phyloP scores from a whole-genome alignment of 2,888 invertebrate genomes.

The Acrobasis suavella region DNA sequence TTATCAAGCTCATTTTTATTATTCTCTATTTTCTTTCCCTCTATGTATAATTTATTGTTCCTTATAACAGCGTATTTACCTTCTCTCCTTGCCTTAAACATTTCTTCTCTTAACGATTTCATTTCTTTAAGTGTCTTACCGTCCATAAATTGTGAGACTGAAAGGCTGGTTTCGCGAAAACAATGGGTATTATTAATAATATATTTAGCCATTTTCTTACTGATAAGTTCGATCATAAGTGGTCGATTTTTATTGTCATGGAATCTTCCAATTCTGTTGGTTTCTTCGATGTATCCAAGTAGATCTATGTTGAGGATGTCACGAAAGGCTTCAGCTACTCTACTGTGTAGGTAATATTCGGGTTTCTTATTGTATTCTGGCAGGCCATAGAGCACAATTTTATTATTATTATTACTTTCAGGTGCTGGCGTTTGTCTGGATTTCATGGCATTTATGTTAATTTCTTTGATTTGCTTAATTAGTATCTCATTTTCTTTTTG shows the following conservation, averaged over 20 bases:
- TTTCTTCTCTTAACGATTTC: constrained; percentile 24
- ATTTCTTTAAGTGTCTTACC: constrained; percentile 19
- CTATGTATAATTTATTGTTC: too few species aligned
- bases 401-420: constrained; percentile 16
- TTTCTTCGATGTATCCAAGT: constrained; percentile 25
- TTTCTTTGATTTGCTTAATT: constrained; percentile 10
- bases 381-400: constrained; percentile 24
- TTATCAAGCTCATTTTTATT: too few species aligned
- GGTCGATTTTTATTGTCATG: constrained; percentile 24
- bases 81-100: constrained; percentile 27
- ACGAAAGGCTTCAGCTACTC: too few species aligned
- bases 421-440: background rate
- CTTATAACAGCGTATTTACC: constrained; percentile 26
- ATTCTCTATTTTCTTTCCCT: too few species aligned
- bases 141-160: constrained; percentile 25
- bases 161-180: constrained; percentile 22
- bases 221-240: constrained; percentile 29
- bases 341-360: constrained; percentile 19
- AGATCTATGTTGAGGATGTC: constrained; percentile 18
- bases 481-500: constrained; percentile 12
- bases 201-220: constrained; percentile 27
- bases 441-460: background rate
- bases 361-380: constrained; percentile 21
- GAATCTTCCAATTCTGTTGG: too few species aligned
- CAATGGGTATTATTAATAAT: constrained; percentile 22